These are phyloP conservation scores for Silurus meridionalis DNA, from an alignment of 2,113 vertebrate genomes.

Conservation along the genomic window DNA sequence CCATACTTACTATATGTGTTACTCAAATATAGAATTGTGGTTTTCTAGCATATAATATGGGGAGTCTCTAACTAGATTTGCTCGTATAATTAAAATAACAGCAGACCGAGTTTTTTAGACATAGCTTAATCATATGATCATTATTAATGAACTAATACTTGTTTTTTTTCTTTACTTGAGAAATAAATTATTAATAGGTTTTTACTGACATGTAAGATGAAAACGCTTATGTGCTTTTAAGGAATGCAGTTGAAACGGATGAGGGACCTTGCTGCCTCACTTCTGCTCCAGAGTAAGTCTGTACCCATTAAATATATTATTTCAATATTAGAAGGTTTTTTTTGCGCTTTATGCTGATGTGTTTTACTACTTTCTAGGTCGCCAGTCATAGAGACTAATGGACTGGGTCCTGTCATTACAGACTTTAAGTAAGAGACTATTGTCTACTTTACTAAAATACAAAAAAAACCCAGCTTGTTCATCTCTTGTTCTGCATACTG, in stretches of 20 bases:
- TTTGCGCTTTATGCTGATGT: neutral
- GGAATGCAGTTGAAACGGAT: slow-evolving; percentile 49
- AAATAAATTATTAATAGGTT: neutral
- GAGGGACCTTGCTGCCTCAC: slow-evolving; percentile 54
- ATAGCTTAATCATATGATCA: neutral
- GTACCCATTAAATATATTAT: neutral
- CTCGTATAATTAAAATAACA: neutral
- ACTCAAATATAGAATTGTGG: neutral
- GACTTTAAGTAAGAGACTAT: slow-evolving; percentile 63
- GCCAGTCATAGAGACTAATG: slow-evolving; percentile 63
- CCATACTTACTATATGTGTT: neutral
- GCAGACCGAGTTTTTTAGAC: neutral
- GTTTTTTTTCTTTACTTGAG: neutral
- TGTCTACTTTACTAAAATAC: neutral
- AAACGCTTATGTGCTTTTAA: slow-evolving; percentile 56
- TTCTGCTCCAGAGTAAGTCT: slow-evolving; percentile 62
- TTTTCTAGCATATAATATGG: neutral
- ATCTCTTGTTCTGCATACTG: slow-evolving; percentile 4
- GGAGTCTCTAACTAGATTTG: neutral
- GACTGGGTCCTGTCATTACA: slow-evolving; percentile 67
- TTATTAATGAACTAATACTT: neutral
- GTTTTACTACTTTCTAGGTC: slow-evolving; percentile 55
- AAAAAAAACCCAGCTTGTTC: neutral
- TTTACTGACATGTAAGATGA: neutral
- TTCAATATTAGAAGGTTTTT: neutral